Conservation (phyloP, 2,888 invertebrate genomes). For the Cerastoderma edule region DNA sequence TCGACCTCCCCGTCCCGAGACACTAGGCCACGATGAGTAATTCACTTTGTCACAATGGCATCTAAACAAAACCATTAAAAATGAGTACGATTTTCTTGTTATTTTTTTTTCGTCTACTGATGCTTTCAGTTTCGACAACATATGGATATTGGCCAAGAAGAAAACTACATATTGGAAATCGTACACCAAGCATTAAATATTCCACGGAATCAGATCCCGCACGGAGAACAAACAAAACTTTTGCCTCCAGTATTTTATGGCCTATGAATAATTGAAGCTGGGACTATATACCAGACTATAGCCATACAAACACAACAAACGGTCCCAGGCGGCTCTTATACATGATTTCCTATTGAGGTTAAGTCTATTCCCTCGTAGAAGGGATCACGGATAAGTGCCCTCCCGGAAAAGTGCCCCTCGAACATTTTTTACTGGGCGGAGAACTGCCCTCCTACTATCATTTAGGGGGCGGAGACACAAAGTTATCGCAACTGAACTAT, state of each 20-base stretch:
- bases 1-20: too few relatives aligned
- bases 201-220: slow-evolving; percentile 15
- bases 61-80: too few relatives aligned
- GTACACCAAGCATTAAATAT: slow-evolving; percentile 5
- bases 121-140: too few relatives aligned
- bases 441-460: neutral
- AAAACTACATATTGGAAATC: neutral
- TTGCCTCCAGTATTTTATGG: slow-evolving; percentile 9
- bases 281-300: slow-evolving; percentile 13
- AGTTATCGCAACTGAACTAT: too few relatives aligned
- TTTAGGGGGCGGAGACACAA: neutral
- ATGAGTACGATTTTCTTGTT: too few relatives aligned
- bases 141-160: too few relatives aligned
- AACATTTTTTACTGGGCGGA: neutral
- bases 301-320: slow-evolving; percentile 1
- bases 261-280: slow-evolving; percentile 4
- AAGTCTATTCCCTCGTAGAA: neutral
- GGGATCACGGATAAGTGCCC: neutral
- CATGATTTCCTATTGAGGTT: neutral
- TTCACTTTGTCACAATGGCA: too few relatives aligned
- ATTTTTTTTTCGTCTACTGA: too few relatives aligned
- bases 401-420: neutral
- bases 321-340: neutral
- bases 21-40: too few relatives aligned
- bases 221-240: neutral